Evolutionary conservation across 1,140 invertebrate genomes (phyloP), one percentile per base, ranked within the genome.

Genomic region (Chironomus striatipennis): DNA sequence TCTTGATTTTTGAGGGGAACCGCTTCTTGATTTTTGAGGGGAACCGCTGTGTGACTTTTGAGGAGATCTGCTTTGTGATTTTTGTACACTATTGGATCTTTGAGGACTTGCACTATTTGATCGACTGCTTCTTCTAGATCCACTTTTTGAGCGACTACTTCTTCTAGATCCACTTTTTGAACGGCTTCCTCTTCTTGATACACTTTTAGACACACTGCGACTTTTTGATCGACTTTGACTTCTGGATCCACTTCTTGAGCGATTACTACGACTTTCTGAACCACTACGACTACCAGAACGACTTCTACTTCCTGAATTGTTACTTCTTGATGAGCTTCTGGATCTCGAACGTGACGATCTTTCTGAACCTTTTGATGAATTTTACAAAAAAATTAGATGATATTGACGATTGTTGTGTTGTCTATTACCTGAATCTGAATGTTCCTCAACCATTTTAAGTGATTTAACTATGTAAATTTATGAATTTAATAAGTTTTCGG

Each of bases 1-100:
- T 5, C 24, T 1, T 34, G 24, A 34, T 34, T 34, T 34, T 34
- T 34, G 24, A 12, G 47, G 10, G 7, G 86, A 86, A 76, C 83
- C 78, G 76, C 70, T 80, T 80, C 65, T 80, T 75, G 10, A 81
- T 78, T 73, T 79, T 77, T 7, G 80, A 82, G 77, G 0, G 80
- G 80, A 21, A 77, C 74, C 7, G n/a, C 21, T 5, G 42, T 17
- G 9, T 73, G 43, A 20, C 72, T 73, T 17, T 73, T 34, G 24
- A 34, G 24, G 24, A 34, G 2, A 2, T 34, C 24, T 5, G 24
- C 24, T 34, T 34, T 5, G 24, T 34, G 24, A 34, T 34, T 34
- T 34, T 34, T 34, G 24, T 34, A 5, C 24, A 34, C 24, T 34
- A 2, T 5, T 34, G 24, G 24, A 34, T 34, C 24, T 34, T 34